Evolutionary conservation across 2,797 vertebrate species (phyloP), one percentile per base, ranked within the genome.

Genomic region (Alouatta caraya): DNA sequence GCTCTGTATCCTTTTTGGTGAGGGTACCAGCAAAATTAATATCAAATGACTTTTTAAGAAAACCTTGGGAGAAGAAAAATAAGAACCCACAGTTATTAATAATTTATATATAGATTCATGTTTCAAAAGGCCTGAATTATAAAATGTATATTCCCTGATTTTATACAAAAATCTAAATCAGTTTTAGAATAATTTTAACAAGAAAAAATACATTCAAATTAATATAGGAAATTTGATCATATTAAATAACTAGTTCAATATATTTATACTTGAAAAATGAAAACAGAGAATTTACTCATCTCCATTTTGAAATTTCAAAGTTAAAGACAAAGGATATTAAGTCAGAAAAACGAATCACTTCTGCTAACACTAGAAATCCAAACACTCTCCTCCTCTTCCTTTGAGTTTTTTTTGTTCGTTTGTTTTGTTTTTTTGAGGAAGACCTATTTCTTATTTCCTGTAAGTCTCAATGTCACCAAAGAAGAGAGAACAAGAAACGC

Each of bases 241-340:
- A 85, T 88, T 88, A 92, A 75, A 96, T 2, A 93, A 90, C 21
- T 39, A 70, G 46, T 46, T 78, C 9, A 91, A 30, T 85, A 86
- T 76, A 80, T 86, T 92, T 95, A 92, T 75, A 96, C 14, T 39
- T 90, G 48, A 97, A 70, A 96, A 90, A 46, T 81, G 22, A 87
- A 96, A 94, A 88, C 14, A 76, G 15, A 64, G 30, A 84, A 91
- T 57, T 93, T 85, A 84, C 5, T 75, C 39, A 86, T 87, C 46
- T 89, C 64, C 52, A 75, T 57, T 94, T 88, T 94, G 85, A 82
- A 91, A 96, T 76, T 79, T 88, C 80, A 79, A 89, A 55, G 17
- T 26, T 82, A 82, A 96, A 76, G 4, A 85, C 39, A 89, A 88
- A 72, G 4, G 9, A 59, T 42, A 81, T 55, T 11, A 82, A 73